These are phyloP conservation scores for Triplophysa tibetana DNA, from an alignment of 2,113 vertebrate species.

Conservation along the genomic window DNA sequence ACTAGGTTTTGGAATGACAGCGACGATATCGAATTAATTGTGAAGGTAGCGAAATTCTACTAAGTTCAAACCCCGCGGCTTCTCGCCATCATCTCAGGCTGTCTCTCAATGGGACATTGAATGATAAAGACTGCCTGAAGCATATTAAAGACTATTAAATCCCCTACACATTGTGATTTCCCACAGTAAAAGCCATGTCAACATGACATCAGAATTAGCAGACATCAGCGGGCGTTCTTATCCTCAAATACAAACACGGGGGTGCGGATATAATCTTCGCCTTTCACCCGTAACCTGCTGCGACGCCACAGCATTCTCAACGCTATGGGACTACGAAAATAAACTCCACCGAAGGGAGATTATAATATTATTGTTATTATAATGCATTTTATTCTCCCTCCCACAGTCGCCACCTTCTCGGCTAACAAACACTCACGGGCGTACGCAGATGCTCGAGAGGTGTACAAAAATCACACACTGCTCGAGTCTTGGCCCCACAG, in stretches of 20 bases:
- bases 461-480: background rate
- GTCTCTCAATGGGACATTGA: conserved; percentile 24
- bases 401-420: conserved; percentile 41
- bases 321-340: conserved; percentile 79
- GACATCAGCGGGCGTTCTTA: conserved; percentile 51
- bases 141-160: conserved; percentile 57
- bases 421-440: conserved; percentile 35
- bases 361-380: conserved; percentile 82
- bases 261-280: conserved; percentile 59
- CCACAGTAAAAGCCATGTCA: conserved; percentile 50
- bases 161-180: conserved; percentile 36
- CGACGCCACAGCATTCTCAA: conserved; percentile 54
- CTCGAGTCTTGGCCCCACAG: conserved; percentile 4
- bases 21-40: no score
- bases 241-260: conserved; percentile 63
- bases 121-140: conserved; percentile 43
- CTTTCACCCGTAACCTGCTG: conserved; percentile 51
- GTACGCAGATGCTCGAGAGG: background rate
- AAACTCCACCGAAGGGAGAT: conserved; percentile 66
- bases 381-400: conserved; percentile 69
- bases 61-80: background rate
- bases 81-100: conserved; percentile 23
- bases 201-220: conserved; percentile 57
- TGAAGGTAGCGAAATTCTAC: background rate
- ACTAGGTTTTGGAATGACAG: no score